phyloP scores from a whole-genome alignment of 2,797 vertebrate genomes.

The Smutsia gigantea region DNA sequence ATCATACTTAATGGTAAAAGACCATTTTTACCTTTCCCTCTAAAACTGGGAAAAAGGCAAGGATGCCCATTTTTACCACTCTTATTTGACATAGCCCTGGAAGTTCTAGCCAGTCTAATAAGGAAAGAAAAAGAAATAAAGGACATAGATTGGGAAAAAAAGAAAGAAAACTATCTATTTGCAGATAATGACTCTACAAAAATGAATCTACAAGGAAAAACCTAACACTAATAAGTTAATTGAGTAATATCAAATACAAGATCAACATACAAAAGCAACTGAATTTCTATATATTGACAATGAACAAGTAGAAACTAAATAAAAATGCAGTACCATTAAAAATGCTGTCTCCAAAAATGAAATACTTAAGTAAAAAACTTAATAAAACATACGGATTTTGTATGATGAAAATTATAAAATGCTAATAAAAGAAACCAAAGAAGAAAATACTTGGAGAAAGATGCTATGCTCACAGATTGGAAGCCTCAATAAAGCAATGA shows the following conservation, averaged over 20 bases:
- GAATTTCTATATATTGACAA: neutral
- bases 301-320: neutral
- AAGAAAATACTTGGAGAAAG: neutral
- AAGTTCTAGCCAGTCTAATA: neutral
- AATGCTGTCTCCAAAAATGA: neutral
- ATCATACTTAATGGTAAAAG: neutral
- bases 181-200: neutral
- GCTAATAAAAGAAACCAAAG: slow-evolving; percentile 19
- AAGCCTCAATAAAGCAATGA: neutral
- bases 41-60: neutral
- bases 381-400: neutral
- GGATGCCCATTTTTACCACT: neutral
- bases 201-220: neutral
- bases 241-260: neutral
- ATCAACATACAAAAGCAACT: neutral
- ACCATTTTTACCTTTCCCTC: neutral
- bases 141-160: neutral
- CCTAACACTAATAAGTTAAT: neutral
- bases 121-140: neutral
- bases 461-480: neutral
- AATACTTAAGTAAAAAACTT: neutral
- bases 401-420: neutral
- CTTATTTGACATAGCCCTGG: neutral
- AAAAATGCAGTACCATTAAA: neutral
- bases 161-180: neutral